phyloP scores from a whole-genome alignment of 64 coral and sea anemone species.

The Montipora sp. region DNA sequence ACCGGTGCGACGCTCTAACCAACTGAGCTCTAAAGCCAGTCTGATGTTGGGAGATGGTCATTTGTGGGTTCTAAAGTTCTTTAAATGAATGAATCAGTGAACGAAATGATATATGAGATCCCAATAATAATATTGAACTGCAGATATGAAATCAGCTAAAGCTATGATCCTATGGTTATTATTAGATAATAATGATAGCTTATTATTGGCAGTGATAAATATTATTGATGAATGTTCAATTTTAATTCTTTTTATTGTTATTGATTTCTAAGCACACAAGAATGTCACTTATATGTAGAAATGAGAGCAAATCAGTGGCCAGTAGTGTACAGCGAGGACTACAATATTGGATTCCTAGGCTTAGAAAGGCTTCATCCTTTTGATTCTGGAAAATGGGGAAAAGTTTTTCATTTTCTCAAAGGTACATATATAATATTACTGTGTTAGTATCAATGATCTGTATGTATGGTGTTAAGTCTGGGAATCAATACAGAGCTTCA shows the following conservation, averaged over 20 bases:
- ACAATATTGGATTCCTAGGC: constrained; percentile 98
- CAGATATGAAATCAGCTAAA: too few relatives aligned
- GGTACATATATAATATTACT: constrained; percentile 43
- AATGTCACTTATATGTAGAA: constrained; percentile 80
- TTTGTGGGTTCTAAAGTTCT: too few relatives aligned
- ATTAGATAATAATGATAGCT: too few relatives aligned
- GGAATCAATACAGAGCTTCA: background rate
- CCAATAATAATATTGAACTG: too few relatives aligned
- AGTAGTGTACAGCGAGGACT: constrained; percentile 79
- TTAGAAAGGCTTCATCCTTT: constrained; percentile 96
- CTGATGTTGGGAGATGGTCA: too few relatives aligned
- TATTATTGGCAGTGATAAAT: too few relatives aligned
- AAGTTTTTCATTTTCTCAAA: constrained; percentile 85
- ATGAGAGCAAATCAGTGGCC: constrained; percentile 87
- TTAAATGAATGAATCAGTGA: too few relatives aligned
- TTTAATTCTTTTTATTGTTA: background rate
- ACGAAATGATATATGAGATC: too few relatives aligned
- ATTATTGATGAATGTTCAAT: too few relatives aligned
- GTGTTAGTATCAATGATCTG: background rate
- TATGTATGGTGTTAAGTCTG: background rate
- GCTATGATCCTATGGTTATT: too few relatives aligned
- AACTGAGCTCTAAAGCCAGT: too few relatives aligned
- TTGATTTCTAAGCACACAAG: background rate
- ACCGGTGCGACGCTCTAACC: too few relatives aligned
- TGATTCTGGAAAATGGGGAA: constrained; percentile 99